A percentile compares a stretch with the other conserved stretches of the same genome.
phyloP scores from a whole-genome alignment of 2,113 vertebrate genomes.

The Capreolus pygargus region DNA sequence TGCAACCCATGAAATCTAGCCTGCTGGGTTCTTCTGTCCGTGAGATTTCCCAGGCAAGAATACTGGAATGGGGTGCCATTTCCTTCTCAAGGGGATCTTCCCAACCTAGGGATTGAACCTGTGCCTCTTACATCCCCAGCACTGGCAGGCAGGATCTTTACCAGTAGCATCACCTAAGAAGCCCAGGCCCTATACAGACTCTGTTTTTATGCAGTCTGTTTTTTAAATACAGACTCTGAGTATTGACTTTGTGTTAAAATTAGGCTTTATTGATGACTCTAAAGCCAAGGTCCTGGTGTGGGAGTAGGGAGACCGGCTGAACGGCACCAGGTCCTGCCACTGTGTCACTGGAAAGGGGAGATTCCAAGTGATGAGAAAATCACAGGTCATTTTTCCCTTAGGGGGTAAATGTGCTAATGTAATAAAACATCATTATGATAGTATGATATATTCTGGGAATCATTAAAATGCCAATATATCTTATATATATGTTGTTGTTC shows the following conservation, averaged over 20 bases:
- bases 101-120: not conserved
- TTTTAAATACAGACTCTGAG: not conserved
- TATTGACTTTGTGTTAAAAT: not conserved
- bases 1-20: not conserved
- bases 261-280: not conserved
- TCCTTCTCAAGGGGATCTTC: not conserved
- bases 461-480: too few relatives aligned
- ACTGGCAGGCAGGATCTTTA: not conserved
- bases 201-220: not conserved
- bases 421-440: not conserved
- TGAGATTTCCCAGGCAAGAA: not conserved
- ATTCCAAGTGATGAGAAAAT: not conserved
- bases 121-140: not conserved
- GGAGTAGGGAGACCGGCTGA: rapidly evolving
- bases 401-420: not conserved
- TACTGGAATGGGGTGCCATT: not conserved
- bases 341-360: not conserved
- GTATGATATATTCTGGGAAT: not conserved
- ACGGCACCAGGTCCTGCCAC: not conserved
- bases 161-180: not conserved
- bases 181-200: not conserved
- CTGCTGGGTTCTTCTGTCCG: not conserved
- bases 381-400: not conserved
- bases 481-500: not conserved
- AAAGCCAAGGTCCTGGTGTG: not conserved